A percentile compares a stretch with the other conserved stretches of the same genome.
Evolutionary conservation across 2,797 vertebrate genomes (phyloP).

Genomic region (Channallabes apus): DNA sequence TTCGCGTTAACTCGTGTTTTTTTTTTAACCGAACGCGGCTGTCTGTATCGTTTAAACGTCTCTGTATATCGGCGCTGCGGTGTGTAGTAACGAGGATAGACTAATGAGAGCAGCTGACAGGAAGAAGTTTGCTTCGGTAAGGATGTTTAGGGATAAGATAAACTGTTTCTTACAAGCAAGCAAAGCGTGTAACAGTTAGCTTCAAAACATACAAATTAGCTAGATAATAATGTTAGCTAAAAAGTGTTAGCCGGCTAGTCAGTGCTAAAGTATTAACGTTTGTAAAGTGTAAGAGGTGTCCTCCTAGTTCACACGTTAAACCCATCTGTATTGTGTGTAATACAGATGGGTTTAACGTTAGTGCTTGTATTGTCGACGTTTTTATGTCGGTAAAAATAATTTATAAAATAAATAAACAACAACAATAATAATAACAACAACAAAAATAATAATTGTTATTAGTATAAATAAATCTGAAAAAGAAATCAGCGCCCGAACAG

Average conservation of each 20-base stretch:
- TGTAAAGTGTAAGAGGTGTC: not conserved
- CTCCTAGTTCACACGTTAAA: not conserved
- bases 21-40: not conserved
- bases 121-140: slow-evolving; percentile 56
- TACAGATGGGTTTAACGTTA: not conserved
- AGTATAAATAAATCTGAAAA: too few species aligned
- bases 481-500: slow-evolving; percentile 79
- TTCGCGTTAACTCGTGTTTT: not conserved
- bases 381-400: not conserved
- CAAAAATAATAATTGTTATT: too few species aligned
- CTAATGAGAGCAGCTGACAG: slow-evolving; percentile 47
- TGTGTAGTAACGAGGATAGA: slow-evolving; percentile 5
- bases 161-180: not conserved
- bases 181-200: not conserved
- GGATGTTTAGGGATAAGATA: not conserved
- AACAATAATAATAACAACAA: too few species aligned
- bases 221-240: not conserved
- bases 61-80: not conserved
- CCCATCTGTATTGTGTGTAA: too few species aligned
- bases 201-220: not conserved
- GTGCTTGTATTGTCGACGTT: not conserved
- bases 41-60: not conserved
- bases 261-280: not conserved
- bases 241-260: not conserved
- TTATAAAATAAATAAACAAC: not conserved